A percentile compares a stretch with the other conserved stretches of the same genome.
These are phyloP conservation scores for Prunella fulvescens DNA, from an alignment of 2,113 vertebrate species.

Conservation along the genomic window DNA sequence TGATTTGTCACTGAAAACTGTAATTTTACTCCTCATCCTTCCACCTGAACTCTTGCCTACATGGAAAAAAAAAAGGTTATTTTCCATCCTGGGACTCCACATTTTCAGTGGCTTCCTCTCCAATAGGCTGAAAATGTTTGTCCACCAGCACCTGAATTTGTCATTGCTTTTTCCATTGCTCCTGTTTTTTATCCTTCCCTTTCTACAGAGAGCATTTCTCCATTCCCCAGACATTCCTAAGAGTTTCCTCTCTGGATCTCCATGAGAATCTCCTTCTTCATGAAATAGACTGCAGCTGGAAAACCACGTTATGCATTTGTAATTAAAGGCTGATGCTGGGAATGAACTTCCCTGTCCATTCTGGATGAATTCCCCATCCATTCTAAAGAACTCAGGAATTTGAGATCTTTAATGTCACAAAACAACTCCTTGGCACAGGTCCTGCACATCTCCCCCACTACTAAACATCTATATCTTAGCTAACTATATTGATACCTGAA, in stretches of 20 bases:
- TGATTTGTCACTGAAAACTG: constrained; percentile 23
- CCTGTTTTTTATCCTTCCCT: not conserved
- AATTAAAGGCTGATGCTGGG: not conserved
- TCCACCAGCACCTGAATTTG: not conserved
- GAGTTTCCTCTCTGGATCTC: not conserved
- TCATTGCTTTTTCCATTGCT: not conserved
- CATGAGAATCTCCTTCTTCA: not conserved
- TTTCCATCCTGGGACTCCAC: not conserved
- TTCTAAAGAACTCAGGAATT: not conserved
- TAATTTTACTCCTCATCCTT: not conserved
- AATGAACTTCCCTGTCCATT: not conserved
- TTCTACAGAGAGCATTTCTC: not conserved
- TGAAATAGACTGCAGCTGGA: not conserved
- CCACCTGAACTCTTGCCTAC: not conserved
- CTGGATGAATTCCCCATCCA: not conserved
- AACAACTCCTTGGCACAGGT: not conserved
- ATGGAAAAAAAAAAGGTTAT: not conserved
- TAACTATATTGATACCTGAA: too few species aligned
- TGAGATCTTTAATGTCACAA: not conserved
- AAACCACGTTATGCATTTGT: accelerated
- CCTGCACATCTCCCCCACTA: not conserved
- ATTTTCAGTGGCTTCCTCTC: not conserved
- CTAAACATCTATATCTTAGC: accelerated
- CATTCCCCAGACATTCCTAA: not conserved
- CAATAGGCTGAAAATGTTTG: not conserved